phyloP scores from a whole-genome alignment of 2,797 vertebrate species.

The Pteropus rufus region DNA sequence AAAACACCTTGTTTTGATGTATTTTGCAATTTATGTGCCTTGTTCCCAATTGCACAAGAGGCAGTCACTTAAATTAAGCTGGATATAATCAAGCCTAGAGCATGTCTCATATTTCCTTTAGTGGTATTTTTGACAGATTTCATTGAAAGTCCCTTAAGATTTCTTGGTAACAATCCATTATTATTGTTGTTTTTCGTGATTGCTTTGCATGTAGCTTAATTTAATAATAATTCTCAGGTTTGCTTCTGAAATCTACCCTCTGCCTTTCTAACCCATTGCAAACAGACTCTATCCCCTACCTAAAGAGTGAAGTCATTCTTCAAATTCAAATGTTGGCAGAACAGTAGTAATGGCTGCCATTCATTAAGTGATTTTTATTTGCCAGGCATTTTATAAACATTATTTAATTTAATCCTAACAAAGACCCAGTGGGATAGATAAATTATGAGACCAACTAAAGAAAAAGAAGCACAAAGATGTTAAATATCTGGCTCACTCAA shows the following conservation, averaged over 20 bases:
- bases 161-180: not conserved
- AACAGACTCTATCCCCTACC: not conserved
- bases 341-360: not conserved
- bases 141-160: slow-evolving; percentile 3
- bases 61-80: slow-evolving; percentile 3
- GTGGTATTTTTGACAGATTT: slow-evolving; percentile 45
- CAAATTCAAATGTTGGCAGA: not conserved
- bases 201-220: slow-evolving; percentile 11
- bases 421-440: not conserved
- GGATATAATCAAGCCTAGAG: not conserved
- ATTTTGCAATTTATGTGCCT: not conserved
- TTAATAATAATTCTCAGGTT: slow-evolving; percentile 35
- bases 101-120: slow-evolving; percentile 31
- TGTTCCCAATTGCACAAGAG: not conserved
- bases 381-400: not conserved
- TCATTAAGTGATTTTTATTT: slow-evolving; percentile 24
- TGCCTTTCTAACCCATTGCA: not conserved
- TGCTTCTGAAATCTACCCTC: not conserved
- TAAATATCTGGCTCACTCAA: not conserved
- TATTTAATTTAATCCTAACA: not conserved
- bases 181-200: slow-evolving; percentile 3
- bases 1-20: not conserved
- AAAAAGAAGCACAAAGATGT: not conserved
- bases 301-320: not conserved
- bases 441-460: slow-evolving; percentile 10